Conservation (phyloP, 23 tunicate species). For the Clavelina lepadiformis region DNA sequence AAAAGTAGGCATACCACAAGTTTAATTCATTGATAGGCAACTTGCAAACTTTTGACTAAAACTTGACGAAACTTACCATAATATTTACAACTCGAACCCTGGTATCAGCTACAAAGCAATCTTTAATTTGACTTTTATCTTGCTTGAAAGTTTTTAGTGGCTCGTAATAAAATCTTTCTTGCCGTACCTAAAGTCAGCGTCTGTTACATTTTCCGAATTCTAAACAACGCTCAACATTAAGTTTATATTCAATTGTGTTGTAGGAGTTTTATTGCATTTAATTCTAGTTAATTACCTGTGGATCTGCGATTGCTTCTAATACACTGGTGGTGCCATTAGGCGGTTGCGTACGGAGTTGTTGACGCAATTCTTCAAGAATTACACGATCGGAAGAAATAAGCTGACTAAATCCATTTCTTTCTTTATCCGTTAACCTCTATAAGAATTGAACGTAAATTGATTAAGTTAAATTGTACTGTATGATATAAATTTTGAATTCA, state of each 20-base stretch:
- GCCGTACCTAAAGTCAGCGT: constrained; percentile 31
- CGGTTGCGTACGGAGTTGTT: constrained; percentile 48
- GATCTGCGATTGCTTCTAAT: constrained; percentile 81
- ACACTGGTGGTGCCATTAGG: constrained; percentile 60
- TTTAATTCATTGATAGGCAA: too few species aligned
- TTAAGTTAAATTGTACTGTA: too few species aligned
- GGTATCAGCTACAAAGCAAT: neutral
- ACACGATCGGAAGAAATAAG: constrained; percentile 47
- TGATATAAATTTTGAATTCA: too few species aligned
- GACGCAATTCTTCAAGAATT: constrained; percentile 68
- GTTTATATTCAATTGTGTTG: neutral
- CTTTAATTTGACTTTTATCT: constrained; percentile 16
- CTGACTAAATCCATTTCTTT: neutral
- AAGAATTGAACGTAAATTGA: too few species aligned
- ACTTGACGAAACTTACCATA: too few species aligned
- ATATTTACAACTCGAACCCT: constrained; percentile 46
- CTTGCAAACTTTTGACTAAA: too few species aligned
- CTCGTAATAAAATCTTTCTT: constrained; percentile 62
- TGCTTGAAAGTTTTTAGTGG: constrained; percentile 45
- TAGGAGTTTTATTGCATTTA: neutral
- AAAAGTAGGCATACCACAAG: too few species aligned
- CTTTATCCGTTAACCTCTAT: too few species aligned
- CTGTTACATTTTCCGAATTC: too few species aligned
- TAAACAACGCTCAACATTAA: neutral
- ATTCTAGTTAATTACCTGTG: constrained; percentile 32